phyloP scores from a whole-genome alignment of 2,797 vertebrate genomes.

The Tokudaia tokunoshimensis region DNA sequence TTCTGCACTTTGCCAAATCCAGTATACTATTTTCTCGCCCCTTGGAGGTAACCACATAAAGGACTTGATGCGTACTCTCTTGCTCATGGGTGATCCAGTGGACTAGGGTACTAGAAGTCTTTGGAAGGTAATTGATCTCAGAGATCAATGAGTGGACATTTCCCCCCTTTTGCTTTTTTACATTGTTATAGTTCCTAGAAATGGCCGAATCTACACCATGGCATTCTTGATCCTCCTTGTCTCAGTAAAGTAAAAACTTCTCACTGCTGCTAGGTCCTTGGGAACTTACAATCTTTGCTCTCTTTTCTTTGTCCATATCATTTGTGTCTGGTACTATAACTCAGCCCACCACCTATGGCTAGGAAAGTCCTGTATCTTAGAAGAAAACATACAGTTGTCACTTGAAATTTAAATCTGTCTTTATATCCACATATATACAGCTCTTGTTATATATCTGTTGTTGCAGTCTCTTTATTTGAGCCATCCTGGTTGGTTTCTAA shows the following conservation, averaged over 20 bases:
- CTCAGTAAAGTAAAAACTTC: background rate
- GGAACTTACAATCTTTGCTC: background rate
- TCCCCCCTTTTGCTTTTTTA: background rate
- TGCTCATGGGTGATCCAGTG: background rate
- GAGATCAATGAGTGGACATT: background rate
- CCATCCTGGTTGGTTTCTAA: background rate
- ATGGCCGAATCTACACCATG: background rate
- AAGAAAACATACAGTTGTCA: background rate
- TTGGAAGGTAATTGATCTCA: background rate
- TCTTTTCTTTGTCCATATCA: background rate
- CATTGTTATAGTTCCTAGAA: background rate
- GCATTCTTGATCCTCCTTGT: rapidly evolving
- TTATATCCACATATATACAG: background rate
- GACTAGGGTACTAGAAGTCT: background rate
- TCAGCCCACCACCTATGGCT: background rate
- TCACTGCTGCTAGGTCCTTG: background rate
- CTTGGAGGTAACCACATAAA: background rate
- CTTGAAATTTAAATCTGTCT: background rate
- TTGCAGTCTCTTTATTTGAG: background rate
- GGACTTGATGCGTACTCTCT: background rate
- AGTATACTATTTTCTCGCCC: background rate
- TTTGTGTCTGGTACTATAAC: background rate
- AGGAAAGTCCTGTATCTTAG: background rate
- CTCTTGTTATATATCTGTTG: background rate
- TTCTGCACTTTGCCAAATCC: background rate